Evolutionary conservation across 2,888 invertebrate species (phyloP), one percentile per base, ranked within the genome.

Genomic region (Drosophila demipolita): DNA sequence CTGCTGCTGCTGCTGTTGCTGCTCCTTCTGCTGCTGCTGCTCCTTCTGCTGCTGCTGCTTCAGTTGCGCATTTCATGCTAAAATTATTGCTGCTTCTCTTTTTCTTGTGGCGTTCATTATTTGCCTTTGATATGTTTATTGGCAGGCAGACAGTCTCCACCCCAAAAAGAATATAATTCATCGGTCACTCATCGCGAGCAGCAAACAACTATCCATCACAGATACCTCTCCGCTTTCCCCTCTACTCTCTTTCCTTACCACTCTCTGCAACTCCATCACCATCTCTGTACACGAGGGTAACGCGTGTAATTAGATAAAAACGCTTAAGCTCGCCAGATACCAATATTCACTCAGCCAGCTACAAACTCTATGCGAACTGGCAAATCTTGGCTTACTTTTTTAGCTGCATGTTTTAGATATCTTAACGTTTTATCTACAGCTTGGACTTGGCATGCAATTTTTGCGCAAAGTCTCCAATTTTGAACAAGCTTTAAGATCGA

Each of bases 271-370:
- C 42, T 45, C n/a, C 49, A 26, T 38, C 59, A n/a, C 1, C 40
- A 35, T 52, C 45, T 35, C 49, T 29, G 57, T 38, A 78, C 78
- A 81, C 82, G 66, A 83, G 80, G 77, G 80, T 73, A 85, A 90
- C 86, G 77, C 90, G 78, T 90, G 90, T 90, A 85, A 83, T 87
- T 86, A 87, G 90, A 90, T 90, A 90, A 90, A 80, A 86, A 81
- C 82, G 78, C 78, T 85, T 88, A 85, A 87, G 81, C 78, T 68
- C 70, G 71, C 68, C 64, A 80, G 82, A 82, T 82, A 82, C 55
- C 38, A 55, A 40, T 54, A 23, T 36, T 11, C 15, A 26, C 74
- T 66, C 17, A 23, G 45, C 36, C 29, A 63, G 66, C 66, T 62
- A 76, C 62, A 52, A 35, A 58, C 53, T 66, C 54, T 62, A 12